Conservation (phyloP, 2,797 vertebrate genomes). For the Rhinophrynus dorsalis region DNA sequence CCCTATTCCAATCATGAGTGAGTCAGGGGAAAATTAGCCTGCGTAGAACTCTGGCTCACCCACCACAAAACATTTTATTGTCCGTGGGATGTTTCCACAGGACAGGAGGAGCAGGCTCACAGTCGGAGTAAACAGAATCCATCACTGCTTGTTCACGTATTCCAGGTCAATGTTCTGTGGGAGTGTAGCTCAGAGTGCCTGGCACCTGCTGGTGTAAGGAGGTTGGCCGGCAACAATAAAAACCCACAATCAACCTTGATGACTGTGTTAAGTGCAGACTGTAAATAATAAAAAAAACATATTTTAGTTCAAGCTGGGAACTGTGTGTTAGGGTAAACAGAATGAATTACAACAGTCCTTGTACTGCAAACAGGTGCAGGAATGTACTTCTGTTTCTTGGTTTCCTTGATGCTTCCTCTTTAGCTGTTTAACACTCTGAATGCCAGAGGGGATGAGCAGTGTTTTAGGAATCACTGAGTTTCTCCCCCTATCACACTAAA, state of each 20-base stretch:
- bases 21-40: slow-evolving; percentile 70
- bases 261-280: slow-evolving; percentile 76
- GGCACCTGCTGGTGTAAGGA: slow-evolving; percentile 85
- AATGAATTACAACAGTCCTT: slow-evolving; percentile 49
- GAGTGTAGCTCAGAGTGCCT: slow-evolving; percentile 81
- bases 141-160: slow-evolving; percentile 68
- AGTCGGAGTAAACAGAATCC: slow-evolving; percentile 66
- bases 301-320: slow-evolving; percentile 51
- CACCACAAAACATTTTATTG: slow-evolving; percentile 74
- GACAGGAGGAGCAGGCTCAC: slow-evolving; percentile 61
- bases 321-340: slow-evolving; percentile 55
- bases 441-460: too few relatives aligned
- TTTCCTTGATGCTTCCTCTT: neutral
- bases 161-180: slow-evolving; percentile 77
- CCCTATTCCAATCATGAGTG: slow-evolving; percentile 63
- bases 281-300: slow-evolving; percentile 71
- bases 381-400: slow-evolving; percentile 7
- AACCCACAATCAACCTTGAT: slow-evolving; percentile 72
- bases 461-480: too few relatives aligned
- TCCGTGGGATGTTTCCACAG: slow-evolving; percentile 66
- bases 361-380: slow-evolving; percentile 46
- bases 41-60: slow-evolving; percentile 65
- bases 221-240: slow-evolving; percentile 63
- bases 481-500: too few relatives aligned
- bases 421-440: slow-evolving; percentile 21